Percentiles rank a stretch among this genome's conserved stretches.
These are phyloP conservation scores for Terebella lapidaria DNA, from an alignment of 2,888 invertebrate species.

Conservation along the genomic window DNA sequence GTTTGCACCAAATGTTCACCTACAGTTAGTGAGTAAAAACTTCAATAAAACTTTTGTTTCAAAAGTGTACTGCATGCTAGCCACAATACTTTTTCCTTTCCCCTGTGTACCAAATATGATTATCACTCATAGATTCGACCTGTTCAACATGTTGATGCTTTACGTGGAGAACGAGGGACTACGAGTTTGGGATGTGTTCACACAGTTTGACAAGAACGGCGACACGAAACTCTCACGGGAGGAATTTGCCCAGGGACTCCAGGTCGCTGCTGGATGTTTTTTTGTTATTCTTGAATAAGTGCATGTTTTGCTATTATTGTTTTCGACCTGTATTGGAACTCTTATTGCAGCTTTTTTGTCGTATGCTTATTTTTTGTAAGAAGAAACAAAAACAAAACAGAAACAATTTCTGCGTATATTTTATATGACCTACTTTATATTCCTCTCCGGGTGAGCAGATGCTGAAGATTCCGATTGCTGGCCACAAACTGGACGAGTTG, in stretches of 20 bases:
- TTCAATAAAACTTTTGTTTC: too few species aligned
- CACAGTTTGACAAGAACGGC: constrained; percentile 2
- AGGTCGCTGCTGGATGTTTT: not conserved
- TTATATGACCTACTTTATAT: not conserved
- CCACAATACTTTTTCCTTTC: too few species aligned
- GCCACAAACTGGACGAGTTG: not conserved
- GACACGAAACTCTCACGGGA: not conserved
- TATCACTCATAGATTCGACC: not conserved
- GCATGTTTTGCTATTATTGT: too few species aligned
- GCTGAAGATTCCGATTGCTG: not conserved
- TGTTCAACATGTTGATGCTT: not conserved
- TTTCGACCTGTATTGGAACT: too few species aligned
- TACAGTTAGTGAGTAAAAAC: too few species aligned
- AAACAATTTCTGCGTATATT: not conserved
- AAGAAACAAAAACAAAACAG: not conserved
- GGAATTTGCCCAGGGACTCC: not conserved
- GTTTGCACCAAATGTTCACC: too few species aligned
- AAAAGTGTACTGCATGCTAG: too few species aligned
- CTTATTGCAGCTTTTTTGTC: too few species aligned
- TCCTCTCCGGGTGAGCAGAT: not conserved
- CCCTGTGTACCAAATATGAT: too few species aligned
- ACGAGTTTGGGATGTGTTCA: not conserved
- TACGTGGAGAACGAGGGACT: not conserved
- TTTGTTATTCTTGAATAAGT: too few species aligned
- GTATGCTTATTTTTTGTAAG: too few species aligned